Base-by-base conservation (phyloP, 1,140 invertebrate species). In the Drosophila dunni region DNA sequence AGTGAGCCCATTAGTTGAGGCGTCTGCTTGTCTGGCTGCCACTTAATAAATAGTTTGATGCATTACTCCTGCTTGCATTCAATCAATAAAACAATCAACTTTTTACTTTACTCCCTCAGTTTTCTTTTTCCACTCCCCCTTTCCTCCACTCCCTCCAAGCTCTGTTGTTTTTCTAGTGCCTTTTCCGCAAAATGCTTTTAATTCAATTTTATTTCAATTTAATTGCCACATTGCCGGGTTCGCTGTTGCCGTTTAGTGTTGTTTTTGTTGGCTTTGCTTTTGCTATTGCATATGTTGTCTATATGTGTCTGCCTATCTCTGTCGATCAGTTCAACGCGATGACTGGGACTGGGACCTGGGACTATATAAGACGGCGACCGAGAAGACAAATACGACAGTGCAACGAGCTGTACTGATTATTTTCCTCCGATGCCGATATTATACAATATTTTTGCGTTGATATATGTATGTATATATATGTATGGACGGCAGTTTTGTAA, bases 131-230 rank as follows among this genome's bases (percentile, higher is more conserved):
- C 42, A n/a, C n/a, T n/a, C 3, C 9, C 40, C 33, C 9, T 15
- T 20, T 7, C 36, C 3, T 36, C 33, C 15, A 11, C 13, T 8
- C 17, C 29, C 9, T 6, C 7, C 38, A 45, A 13, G 11, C 17
- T 67, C 67, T 42, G 63, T 61, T 68, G 60, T 74, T 73, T 72
- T 79, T 88, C 72, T 79, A 86, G 72, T 83, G 83, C 83, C 73
- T 86, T 85, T 86, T 88, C 84, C 83, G 83, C 83, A 83, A 86
- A 86, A 86, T 86, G 83, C 83, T 86, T 86, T 86, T 86, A 86
- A 86, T 86, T 86, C 83, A 86, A 86, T 86, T 86, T 86, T 86
- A 86, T 86, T 88, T 83, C 83, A 79, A 86, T 86, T 89, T 86
- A 86, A 86, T 86, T 86, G 83, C 83, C 83, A 86, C 83, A 88